phyloP scores from a whole-genome alignment of 2,797 vertebrate species.

The Acanthurus lineatus region DNA sequence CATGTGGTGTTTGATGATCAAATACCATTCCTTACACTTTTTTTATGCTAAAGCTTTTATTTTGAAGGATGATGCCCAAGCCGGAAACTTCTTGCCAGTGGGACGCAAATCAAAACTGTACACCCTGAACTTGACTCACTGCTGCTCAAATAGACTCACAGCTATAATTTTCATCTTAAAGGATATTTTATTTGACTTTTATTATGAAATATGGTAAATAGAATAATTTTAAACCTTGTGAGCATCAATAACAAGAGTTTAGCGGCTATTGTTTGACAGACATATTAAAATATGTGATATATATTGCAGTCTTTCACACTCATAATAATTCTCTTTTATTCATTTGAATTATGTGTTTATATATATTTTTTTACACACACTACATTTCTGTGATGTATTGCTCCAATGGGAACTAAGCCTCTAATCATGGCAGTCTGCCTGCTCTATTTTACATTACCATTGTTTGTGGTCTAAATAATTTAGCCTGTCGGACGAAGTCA shows the following conservation, averaged over 20 bases:
- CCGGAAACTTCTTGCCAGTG: slow-evolving; percentile 6
- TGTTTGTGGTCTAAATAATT: slow-evolving; percentile 77
- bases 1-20: too few relatives aligned
- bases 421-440: not conserved
- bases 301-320: too few relatives aligned
- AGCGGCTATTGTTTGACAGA: too few relatives aligned
- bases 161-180: slow-evolving; percentile 6
- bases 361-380: not conserved
- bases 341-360: not conserved
- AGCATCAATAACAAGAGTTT: not conserved
- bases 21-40: too few relatives aligned
- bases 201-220: not conserved
- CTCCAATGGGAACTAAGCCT: slow-evolving; percentile 40
- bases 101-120: not conserved
- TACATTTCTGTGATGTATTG: not conserved
- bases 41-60: slow-evolving; percentile 39
- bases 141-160: not conserved
- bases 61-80: slow-evolving; percentile 47
- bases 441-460: slow-evolving; percentile 24
- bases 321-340: too few relatives aligned
- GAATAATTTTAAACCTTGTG: not conserved
- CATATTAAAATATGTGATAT: not conserved
- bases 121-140: slow-evolving; percentile 1
- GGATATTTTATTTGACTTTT: not conserved
- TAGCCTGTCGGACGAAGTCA: slow-evolving; percentile 46